Percentiles rank a stretch among this genome's conserved stretches.
Evolutionary conservation across 1,140 invertebrate genomes (phyloP).

Genomic region (Prorops nasuta): DNA sequence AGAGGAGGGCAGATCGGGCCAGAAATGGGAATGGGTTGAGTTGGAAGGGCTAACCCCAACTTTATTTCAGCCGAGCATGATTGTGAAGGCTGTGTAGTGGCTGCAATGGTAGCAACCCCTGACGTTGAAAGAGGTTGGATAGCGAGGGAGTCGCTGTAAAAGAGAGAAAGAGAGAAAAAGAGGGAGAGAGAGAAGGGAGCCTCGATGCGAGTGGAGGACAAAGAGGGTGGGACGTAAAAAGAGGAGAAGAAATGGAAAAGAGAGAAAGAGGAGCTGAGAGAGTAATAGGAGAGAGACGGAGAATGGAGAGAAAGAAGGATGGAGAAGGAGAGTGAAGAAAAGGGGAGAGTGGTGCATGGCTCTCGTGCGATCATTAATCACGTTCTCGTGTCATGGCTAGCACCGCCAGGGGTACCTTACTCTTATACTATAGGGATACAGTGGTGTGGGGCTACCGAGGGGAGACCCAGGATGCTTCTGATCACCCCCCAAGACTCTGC

Average conservation of each 20-base stretch:
- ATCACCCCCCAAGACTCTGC: too few species aligned
- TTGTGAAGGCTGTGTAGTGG: too few species aligned
- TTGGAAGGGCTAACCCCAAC: too few species aligned
- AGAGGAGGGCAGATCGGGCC: too few species aligned
- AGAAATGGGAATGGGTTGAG: too few species aligned
- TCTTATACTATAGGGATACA: too few species aligned
- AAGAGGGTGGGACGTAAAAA: slow-evolving; percentile 21
- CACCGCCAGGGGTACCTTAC: slow-evolving; percentile 53
- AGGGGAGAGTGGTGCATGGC: slow-evolving; percentile 38
- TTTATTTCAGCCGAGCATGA: too few species aligned
- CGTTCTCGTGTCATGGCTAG: slow-evolving; percentile 54
- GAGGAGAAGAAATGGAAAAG: slow-evolving; percentile 13
- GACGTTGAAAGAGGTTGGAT: slow-evolving; percentile 26
- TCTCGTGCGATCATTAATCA: slow-evolving; percentile 56
- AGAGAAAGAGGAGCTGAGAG: slow-evolving; percentile 10
- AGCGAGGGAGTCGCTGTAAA: slow-evolving; percentile 17
- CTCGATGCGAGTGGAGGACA: slow-evolving; percentile 20
- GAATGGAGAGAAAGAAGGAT: slow-evolving; percentile 7
- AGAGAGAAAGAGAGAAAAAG: slow-evolving; percentile 22
- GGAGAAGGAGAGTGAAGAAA: background rate
- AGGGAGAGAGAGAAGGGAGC: slow-evolving; percentile 18
- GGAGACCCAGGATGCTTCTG: slow-evolving; percentile 42
- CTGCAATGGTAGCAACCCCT: too few species aligned
- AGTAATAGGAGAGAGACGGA: slow-evolving; percentile 16
- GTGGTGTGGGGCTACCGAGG: slow-evolving; percentile 33